Evolutionary conservation across 1,140 invertebrate species (phyloP).

Genomic region (Phocides pigmalion): DNA sequence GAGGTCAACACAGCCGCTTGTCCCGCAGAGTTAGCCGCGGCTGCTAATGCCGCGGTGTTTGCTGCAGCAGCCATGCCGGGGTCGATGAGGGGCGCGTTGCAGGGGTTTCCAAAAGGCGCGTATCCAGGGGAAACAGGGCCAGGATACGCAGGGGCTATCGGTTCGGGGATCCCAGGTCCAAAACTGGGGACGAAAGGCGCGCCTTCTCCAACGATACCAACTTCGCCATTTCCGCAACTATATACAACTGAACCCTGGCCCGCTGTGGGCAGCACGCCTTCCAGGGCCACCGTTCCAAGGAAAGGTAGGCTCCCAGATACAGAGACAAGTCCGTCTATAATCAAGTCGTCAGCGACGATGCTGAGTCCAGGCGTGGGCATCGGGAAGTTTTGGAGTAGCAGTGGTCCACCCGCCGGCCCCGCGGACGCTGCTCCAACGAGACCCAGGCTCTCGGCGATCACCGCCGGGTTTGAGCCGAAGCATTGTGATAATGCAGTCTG

Average conservation of each 20-base stretch:
- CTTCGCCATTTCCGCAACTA: constrained; percentile 39
- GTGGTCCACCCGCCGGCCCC: background rate
- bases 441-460: constrained; percentile 19
- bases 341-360: constrained; percentile 45
- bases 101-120: background rate
- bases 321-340: constrained; percentile 48
- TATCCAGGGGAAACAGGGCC: background rate
- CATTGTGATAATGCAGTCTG: constrained; percentile 38
- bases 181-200: background rate
- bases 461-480: constrained; percentile 13
- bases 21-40: background rate
- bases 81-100: constrained; percentile 1
- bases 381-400: constrained; percentile 32
- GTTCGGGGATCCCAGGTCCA: background rate
- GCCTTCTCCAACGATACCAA: constrained; percentile 41
- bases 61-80: background rate
- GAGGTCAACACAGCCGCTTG: background rate
- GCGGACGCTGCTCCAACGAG: constrained; percentile 6
- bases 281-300: constrained; percentile 45
- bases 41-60: background rate
- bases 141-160: background rate
- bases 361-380: constrained; percentile 41
- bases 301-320: constrained; percentile 53
- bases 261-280: constrained; percentile 42
- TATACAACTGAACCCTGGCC: constrained; percentile 47